Conservation (phyloP, 1,140 invertebrate species). For the Cecropterus lyciades region DNA sequence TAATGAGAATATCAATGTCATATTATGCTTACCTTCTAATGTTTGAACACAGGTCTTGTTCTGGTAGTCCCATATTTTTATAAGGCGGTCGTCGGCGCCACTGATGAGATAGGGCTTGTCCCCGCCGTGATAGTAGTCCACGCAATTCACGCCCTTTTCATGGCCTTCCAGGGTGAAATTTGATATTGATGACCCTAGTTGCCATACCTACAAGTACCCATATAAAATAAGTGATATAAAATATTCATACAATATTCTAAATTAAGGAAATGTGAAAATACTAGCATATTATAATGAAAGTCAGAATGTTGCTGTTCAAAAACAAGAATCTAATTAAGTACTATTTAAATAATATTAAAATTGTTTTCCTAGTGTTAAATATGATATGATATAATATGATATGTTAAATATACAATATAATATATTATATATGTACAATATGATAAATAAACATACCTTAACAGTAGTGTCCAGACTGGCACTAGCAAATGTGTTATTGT, state of each 20-base stretch:
- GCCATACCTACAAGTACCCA: constrained; percentile 97
- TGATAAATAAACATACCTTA: constrained; percentile 87
- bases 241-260: too few species aligned
- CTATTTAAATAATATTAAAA: too few species aligned
- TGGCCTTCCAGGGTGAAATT: constrained; percentile 99
- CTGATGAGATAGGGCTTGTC: constrained; percentile 99
- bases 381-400: too few species aligned
- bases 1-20: too few species aligned
- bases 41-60: constrained; percentile 99
- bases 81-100: constrained; percentile 98
- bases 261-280: too few species aligned
- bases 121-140: constrained; percentile 99
- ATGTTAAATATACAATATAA: too few species aligned
- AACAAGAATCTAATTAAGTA: too few species aligned
- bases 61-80: constrained; percentile 99
- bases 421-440: neutral
- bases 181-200: constrained; percentile 97
- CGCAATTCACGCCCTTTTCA: constrained; percentile 99
- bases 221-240: constrained; percentile 29
- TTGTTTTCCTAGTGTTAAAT: too few species aligned
- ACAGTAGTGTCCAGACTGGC: constrained; percentile 98
- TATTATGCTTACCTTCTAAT: constrained; percentile 95
- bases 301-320: too few species aligned
- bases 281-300: too few species aligned
- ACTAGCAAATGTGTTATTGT: constrained; percentile 99